Conservation (phyloP, 1,140 invertebrate genomes). For the Antheraea pernyi region DNA sequence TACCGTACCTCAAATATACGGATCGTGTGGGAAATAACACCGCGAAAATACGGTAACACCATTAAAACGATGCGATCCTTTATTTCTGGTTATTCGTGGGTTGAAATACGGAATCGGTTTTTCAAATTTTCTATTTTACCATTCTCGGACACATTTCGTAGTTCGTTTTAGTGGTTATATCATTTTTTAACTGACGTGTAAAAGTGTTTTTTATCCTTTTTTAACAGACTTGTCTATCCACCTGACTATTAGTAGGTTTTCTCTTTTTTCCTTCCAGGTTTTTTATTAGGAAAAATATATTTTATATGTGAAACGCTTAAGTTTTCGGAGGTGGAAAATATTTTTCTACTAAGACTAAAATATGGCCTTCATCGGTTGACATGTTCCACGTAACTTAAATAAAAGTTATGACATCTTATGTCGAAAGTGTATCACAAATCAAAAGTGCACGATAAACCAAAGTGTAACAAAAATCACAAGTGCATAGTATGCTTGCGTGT, state of each 20-base stretch:
- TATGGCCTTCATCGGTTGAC: too few relatives aligned
- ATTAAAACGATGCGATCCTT: slow-evolving; percentile 7
- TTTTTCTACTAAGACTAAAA: too few relatives aligned
- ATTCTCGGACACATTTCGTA: slow-evolving; percentile 20
- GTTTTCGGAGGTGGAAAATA: too few relatives aligned
- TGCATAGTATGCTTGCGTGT: too few relatives aligned
- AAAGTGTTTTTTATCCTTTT: slow-evolving; percentile 14
- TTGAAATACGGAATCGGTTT: slow-evolving; percentile 6
- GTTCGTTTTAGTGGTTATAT: slow-evolving; percentile 21
- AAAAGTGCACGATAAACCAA: too few relatives aligned
- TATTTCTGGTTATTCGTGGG: not conserved
- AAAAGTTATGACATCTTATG: too few relatives aligned
- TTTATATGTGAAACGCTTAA: not conserved
- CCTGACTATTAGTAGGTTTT: slow-evolving; percentile 16
- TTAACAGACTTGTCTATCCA: slow-evolving; percentile 16
- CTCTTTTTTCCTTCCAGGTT: not conserved
- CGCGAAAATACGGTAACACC: slow-evolving; percentile 22
- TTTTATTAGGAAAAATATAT: slow-evolving; percentile 2
- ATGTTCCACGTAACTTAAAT: too few relatives aligned
- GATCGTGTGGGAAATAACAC: slow-evolving; percentile 33
- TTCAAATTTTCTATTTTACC: slow-evolving; percentile 15
- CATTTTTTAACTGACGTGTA: slow-evolving; percentile 16
- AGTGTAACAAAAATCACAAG: too few relatives aligned
- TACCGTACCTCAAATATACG: slow-evolving; percentile 35
- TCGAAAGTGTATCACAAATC: too few relatives aligned